A percentile compares a stretch with the other conserved stretches of the same genome.
Conservation (phyloP, 2,888 invertebrate genomes). For the Agelastica alni region DNA sequence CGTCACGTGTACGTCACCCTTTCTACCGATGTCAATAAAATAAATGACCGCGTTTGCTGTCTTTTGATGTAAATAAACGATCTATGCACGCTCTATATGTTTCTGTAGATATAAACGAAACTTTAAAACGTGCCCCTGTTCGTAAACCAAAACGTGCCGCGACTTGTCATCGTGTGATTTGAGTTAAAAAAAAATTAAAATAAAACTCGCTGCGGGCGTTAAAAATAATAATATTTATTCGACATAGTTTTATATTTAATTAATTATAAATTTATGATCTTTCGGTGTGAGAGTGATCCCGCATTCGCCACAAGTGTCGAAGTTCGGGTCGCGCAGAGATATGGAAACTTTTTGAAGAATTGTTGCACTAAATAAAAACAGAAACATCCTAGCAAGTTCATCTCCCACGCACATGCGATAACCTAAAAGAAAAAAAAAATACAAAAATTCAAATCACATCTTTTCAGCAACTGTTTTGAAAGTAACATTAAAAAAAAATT, state of each 20-base stretch:
- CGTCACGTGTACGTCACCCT: too few species aligned
- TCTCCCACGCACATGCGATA: slow-evolving; percentile 87
- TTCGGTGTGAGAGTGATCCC: slow-evolving; percentile 78
- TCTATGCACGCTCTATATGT: too few species aligned
- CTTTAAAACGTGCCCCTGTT: too few species aligned
- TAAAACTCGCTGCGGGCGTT: too few species aligned
- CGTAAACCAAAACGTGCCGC: too few species aligned
- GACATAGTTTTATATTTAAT: slow-evolving; percentile 8
- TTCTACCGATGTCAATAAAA: too few species aligned
- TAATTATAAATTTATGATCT: slow-evolving; percentile 58
- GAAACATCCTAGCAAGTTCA: slow-evolving; percentile 75
- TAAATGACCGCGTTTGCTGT: too few species aligned
- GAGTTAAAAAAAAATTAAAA: too few species aligned
- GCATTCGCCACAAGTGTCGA: slow-evolving; percentile 70
- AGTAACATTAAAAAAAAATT: background rate
- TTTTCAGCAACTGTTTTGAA: background rate
- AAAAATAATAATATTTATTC: too few species aligned
- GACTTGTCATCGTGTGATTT: too few species aligned
- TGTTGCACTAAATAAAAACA: slow-evolving; percentile 66
- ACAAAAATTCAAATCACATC: background rate
- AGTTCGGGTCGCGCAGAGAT: slow-evolving; percentile 53
- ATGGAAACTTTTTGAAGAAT: slow-evolving; percentile 65
- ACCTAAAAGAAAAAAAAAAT: slow-evolving; percentile 58
- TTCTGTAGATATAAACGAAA: too few species aligned
- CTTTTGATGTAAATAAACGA: too few species aligned